Conservation (phyloP, 2,888 invertebrate species). For the Pristionchus arcanus region DNA sequence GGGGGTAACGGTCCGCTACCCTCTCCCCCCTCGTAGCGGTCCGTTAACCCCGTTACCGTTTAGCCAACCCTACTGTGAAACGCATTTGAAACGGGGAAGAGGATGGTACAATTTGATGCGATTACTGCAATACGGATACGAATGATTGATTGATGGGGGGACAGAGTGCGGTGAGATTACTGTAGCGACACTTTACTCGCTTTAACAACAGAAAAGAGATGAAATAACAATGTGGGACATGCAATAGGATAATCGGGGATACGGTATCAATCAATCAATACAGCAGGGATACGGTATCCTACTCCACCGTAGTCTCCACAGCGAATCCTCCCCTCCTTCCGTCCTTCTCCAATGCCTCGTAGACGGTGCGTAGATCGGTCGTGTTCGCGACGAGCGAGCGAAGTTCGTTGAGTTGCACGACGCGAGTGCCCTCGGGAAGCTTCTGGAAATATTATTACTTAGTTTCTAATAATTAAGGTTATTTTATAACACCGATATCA, state of each 20-base stretch:
- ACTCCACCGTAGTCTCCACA: neutral
- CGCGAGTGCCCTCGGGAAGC: constrained; percentile 6
- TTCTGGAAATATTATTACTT: neutral
- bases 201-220: too few species aligned
- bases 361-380: neutral
- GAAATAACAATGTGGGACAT: neutral
- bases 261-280: neutral
- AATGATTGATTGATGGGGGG: neutral
- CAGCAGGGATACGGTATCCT: neutral
- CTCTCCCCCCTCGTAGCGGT: too few species aligned
- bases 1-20: too few species aligned
- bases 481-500: too few species aligned
- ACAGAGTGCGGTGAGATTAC: neutral
- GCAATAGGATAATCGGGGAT: neutral
- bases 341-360: constrained; percentile 36
- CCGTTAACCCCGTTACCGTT: too few species aligned
- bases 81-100: neutral
- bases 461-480: neutral
- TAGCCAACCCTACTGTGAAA: too few species aligned
- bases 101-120: neutral
- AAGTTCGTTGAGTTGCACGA: constrained; percentile 10
- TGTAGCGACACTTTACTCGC: neutral
- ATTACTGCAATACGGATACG: neutral
- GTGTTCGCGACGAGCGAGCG: neutral
- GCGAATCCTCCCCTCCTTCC: constrained; percentile 19